Percentiles rank a stretch among this genome's conserved stretches.
phyloP scores from a whole-genome alignment of 2,888 invertebrate genomes.

The Masnerella sp. region DNA sequence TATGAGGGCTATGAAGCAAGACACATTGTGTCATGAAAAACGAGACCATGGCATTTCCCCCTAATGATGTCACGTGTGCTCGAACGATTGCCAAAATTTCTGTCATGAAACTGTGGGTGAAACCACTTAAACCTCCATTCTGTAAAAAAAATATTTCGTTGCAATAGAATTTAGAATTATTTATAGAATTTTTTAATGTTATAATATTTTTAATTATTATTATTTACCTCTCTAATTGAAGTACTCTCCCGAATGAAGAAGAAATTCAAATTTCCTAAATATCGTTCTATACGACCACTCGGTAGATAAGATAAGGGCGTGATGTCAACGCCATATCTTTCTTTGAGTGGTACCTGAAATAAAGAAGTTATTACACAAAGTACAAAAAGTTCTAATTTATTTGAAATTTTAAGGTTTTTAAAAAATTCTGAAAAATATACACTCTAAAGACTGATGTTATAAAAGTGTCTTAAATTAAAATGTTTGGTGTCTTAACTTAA shows the following conservation, averaged over 20 bases:
- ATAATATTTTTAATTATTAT: neutral
- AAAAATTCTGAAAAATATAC: no score
- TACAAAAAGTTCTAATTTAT: no score
- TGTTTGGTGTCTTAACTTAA: no score
- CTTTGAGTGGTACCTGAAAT: conserved; percentile 76
- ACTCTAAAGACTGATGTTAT: no score
- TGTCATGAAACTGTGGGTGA: conserved; percentile 94
- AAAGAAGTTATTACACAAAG: neutral
- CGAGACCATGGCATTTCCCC: conserved; percentile 96
- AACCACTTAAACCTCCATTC: conserved; percentile 95
- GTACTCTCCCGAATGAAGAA: conserved; percentile 97
- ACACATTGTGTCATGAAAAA: conserved; percentile 96
- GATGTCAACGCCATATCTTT: conserved; percentile 85
- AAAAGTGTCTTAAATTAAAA: no score
- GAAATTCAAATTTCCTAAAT: conserved; percentile 94
- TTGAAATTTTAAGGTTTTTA: no score
- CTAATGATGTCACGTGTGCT: conserved; percentile 94
- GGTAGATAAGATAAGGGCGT: conserved; percentile 89
- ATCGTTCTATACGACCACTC: conserved; percentile 87
- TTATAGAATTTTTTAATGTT: neutral
- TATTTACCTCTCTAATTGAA: conserved; percentile 87
- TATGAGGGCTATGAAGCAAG: conserved; percentile 94
- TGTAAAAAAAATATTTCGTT: conserved; percentile 70
- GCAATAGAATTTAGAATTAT: neutral
- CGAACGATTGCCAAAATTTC: conserved; percentile 96